A percentile compares a stretch with the other conserved stretches of the same genome.
Conservation (phyloP, 2,888 invertebrate genomes). For the Syrphus vitripennis region DNA sequence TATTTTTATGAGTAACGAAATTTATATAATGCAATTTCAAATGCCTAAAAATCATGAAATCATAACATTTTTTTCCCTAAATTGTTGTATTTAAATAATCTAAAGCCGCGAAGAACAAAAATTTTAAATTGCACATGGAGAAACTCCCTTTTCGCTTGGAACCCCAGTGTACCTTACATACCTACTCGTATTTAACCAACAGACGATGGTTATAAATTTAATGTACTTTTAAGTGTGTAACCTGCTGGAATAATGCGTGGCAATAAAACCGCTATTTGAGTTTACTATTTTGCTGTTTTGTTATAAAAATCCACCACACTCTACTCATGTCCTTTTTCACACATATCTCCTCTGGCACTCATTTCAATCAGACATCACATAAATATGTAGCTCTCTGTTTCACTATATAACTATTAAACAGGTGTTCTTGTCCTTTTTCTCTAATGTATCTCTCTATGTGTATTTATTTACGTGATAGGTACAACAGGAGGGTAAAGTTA, state of each 20-base stretch:
- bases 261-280: constrained; percentile 30
- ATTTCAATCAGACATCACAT: neutral
- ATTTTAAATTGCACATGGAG: too few relatives aligned
- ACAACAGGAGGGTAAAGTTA: neutral
- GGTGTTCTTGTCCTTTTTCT: constrained; percentile 1
- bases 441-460: neutral
- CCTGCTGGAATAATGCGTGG: constrained; percentile 41
- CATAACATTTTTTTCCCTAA: too few relatives aligned
- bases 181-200: neutral
- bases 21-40: too few relatives aligned
- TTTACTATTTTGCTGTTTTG: neutral
- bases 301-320: neutral
- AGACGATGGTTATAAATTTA: constrained; percentile 31
- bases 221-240: constrained; percentile 40
- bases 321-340: constrained; percentile 1
- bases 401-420: neutral
- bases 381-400: neutral
- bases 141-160: too few relatives aligned
- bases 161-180: too few relatives aligned
- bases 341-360: neutral
- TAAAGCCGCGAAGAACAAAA: too few relatives aligned
- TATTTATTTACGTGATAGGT: neutral
- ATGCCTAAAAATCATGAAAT: too few relatives aligned
- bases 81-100: too few relatives aligned
- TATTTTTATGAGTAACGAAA: too few relatives aligned